Base-by-base conservation (phyloP, 2,113 vertebrate species). In the Micronisus gabar region DNA sequence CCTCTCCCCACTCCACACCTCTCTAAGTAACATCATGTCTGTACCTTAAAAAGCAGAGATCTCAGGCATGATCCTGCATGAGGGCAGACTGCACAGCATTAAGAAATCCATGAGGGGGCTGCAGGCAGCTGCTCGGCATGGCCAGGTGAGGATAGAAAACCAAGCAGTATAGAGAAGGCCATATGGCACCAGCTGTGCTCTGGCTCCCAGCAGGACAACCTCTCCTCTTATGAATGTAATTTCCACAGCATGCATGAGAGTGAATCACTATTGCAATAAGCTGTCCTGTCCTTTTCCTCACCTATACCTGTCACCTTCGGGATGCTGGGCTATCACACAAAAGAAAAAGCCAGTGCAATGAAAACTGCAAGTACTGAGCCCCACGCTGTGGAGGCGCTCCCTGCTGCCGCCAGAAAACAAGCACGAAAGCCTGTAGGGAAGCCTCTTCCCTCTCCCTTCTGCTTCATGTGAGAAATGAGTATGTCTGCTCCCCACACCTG, bases 181-280 rank as follows among this genome's bases (percentile, higher is more conserved):
- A 92, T 63, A 91, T 91, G 91, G 95, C 58, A 90, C 90, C 95
- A 96, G 93, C 95, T 96, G 96, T 52, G 94, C 72, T 87, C 84
- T 6, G 15, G 14, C 36, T 96, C 88, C 96, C 93, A 53, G 86
- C 84, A 96, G 90, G 58, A 81, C 58, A 32, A 2, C 74, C 32
- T 63, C 72, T 94, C 82, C 61, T 90, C 80, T 76, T 73, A 84
- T 5, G 32, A 94, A 93, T 87, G n/a, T 81, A 16, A 80, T 96
- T 96, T 92, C 90, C 67, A 83, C 50, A 71, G 74, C n/a, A 15
- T 53, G 65, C 63, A 47, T 8, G 56, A 67, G 50, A 94, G 36
- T 2, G 36, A 76, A 67, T 41, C 3, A 8, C 56, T 48, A 6
- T 12, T 56, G 67, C 66, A 71, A 53, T 66, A 73, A 93, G 41